Evolutionary conservation across 2,797 vertebrate genomes (phyloP), one percentile per base, ranked within the genome.

Genomic region (Staurois parvus): DNA sequence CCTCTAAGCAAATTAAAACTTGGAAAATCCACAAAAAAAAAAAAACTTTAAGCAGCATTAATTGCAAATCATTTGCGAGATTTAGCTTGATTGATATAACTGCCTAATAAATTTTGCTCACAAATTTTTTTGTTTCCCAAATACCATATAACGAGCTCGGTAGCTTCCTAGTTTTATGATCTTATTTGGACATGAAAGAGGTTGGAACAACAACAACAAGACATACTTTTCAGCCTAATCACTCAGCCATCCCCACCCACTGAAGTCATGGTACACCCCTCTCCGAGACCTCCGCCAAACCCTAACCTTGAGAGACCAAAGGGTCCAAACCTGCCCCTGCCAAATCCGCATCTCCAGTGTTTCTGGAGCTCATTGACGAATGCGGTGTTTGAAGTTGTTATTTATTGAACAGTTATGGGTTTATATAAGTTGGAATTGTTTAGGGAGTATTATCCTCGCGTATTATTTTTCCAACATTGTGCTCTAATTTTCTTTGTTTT

Each of bases 201-300:
- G 29, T 45, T 86, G 85, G 75, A 86, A 76, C 26, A 70, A 68
- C 73, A 85, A 86, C 74, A 87, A 83, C 48, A 73, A 48, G 75
- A 78, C 76, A 83, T 83, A 83, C n/a, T 69, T 83, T 59, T 83
- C 6, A 0, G 76, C 28, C 1, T 73, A 86, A 86, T 86, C 85
- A 83, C 30, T 76, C 19, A 30, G 68, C 37, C 79, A 28, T 68
- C 80, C 67, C 75, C 75, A 79, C 85, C 85, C 80, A 45, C 48
- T 87, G 80, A 74, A 83, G 85, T 83, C 80, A 82, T 77, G 52
- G 79, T 82, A 81, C 84, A 30, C 84, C 84, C 84, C 78, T 62
- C 24, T 76, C 24, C 10, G 15, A 79, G 52, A 67, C 32, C 12
- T 26, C 64, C 1, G 85, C 85, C 85, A 87, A 83, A 87, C 80